These are phyloP conservation scores for Phlogophora meticulosa DNA, from an alignment of 2,888 invertebrate species.

Conservation along the genomic window DNA sequence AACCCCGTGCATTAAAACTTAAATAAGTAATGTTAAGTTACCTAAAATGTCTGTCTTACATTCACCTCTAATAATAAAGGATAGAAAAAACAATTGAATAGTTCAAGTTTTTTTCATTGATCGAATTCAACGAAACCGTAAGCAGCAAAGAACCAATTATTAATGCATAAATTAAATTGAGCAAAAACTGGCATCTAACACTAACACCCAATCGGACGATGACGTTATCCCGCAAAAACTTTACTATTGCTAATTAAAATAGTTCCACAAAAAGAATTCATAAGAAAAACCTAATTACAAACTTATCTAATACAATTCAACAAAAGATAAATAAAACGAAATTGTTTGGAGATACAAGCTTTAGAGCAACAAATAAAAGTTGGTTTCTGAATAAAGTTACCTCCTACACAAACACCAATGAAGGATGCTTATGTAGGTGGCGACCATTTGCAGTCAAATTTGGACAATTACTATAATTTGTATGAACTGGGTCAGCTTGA, in stretches of 20 bases:
- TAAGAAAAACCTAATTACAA: slow-evolving; percentile 31
- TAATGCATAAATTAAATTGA: slow-evolving; percentile 37
- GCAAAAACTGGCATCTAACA: slow-evolving; percentile 24
- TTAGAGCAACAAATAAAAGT: slow-evolving; percentile 9
- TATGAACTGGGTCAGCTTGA: slow-evolving; percentile 73
- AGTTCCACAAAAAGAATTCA: slow-evolving; percentile 34
- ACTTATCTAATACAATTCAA: slow-evolving; percentile 15
- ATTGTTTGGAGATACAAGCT: neutral
- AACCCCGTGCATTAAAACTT: neutral
- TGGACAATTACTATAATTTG: slow-evolving; percentile 79
- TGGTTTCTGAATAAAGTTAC: slow-evolving; percentile 46
- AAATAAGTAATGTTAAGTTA: neutral
- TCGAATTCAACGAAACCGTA: slow-evolving; percentile 36
- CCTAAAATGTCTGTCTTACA: neutral
- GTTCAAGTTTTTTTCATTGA: slow-evolving; percentile 2
- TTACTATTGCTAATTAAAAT: slow-evolving; percentile 45
- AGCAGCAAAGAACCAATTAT: slow-evolving; percentile 30
- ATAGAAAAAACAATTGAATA: neutral
- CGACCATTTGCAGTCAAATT: slow-evolving; percentile 69
- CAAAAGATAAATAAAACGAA: slow-evolving; percentile 2
- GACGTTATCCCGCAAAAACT: slow-evolving; percentile 47
- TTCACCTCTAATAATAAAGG: neutral
- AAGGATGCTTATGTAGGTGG: slow-evolving; percentile 62
- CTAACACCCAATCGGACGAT: slow-evolving; percentile 14
- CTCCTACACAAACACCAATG: slow-evolving; percentile 69